Percentiles rank a stretch among this genome's conserved stretches.
These are phyloP conservation scores for Lasius platythorax DNA, from an alignment of 2,888 invertebrate species.

Conservation along the genomic window DNA sequence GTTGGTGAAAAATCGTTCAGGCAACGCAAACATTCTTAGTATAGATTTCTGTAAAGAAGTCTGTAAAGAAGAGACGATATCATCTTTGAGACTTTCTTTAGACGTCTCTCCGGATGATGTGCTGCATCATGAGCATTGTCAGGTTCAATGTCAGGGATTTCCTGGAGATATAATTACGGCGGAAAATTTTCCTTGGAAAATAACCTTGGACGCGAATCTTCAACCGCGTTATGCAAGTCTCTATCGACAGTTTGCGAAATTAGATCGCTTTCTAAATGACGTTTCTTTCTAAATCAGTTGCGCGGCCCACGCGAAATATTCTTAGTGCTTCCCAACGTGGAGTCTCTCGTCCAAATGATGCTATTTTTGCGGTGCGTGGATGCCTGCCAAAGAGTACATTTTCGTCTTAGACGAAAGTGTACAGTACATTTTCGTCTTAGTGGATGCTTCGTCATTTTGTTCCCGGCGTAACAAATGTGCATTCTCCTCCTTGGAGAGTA, in stretches of 20 bases:
- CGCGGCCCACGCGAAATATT: slow-evolving; percentile 42
- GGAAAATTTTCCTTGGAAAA: neutral
- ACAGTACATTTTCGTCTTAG: neutral
- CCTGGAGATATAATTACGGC: neutral
- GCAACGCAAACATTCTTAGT: neutral
- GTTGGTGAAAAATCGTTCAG: neutral
- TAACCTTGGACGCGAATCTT: slow-evolving; percentile 26
- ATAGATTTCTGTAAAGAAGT: neutral
- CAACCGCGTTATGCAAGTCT: slow-evolving; percentile 43
- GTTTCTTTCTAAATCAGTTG: slow-evolving; percentile 46
- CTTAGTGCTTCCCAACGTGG: slow-evolving; percentile 55
- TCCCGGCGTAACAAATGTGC: slow-evolving; percentile 1
- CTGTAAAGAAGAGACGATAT: neutral
- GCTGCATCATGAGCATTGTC: neutral
- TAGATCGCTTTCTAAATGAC: slow-evolving; percentile 12
- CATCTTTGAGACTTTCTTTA: neutral
- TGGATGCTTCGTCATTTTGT: slow-evolving; percentile 15
- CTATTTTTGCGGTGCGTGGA: slow-evolving; percentile 56
- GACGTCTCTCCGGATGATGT: neutral
- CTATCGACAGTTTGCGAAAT: slow-evolving; percentile 20
- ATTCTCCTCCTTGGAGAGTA: neutral
- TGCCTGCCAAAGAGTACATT: slow-evolving; percentile 5
- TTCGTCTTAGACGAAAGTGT: neutral
- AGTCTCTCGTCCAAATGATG: slow-evolving; percentile 20
- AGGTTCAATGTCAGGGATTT: neutral